A percentile compares a stretch with the other conserved stretches of the same genome.
Conservation (phyloP, 2,888 invertebrate genomes). For the Cantharis nigra region DNA sequence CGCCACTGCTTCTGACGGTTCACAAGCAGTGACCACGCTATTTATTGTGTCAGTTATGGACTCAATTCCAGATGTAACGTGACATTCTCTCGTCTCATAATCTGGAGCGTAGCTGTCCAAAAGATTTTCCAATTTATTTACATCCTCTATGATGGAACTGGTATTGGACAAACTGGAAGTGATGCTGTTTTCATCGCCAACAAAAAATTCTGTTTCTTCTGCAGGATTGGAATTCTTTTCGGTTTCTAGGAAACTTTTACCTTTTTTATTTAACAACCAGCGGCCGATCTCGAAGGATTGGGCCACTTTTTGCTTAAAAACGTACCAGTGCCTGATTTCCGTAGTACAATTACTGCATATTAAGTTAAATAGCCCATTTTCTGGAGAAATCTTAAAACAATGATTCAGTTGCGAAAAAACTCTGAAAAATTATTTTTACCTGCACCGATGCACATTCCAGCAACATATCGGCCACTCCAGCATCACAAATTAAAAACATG, state of each 20-base stretch:
- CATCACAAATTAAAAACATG: conserved; percentile 37
- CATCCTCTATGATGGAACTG: conserved; percentile 24
- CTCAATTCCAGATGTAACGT: background rate
- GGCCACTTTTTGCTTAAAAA: conserved; percentile 38
- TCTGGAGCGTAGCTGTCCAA: conserved; percentile 7
- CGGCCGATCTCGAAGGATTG: conserved; percentile 37
- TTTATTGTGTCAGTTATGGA: conserved; percentile 12
- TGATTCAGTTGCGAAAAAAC: background rate
- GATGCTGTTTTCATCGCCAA: conserved; percentile 10
- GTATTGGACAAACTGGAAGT: conserved; percentile 10
- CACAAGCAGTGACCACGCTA: conserved; percentile 1
- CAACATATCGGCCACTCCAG: conserved; percentile 37
- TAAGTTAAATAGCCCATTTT: conserved; percentile 35
- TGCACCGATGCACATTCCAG: conserved; percentile 40
- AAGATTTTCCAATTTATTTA: conserved; percentile 11
- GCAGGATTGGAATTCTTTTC: background rate
- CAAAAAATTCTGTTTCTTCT: background rate
- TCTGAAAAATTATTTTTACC: conserved; percentile 22
- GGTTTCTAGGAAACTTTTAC: background rate
- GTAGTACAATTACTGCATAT: conserved; percentile 36
- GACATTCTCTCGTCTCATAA: background rate
- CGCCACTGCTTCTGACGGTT: background rate
- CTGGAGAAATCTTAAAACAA: conserved; percentile 31
- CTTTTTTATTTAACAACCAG: conserved; percentile 30
- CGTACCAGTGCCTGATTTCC: conserved; percentile 39